Evolutionary conservation across 2,797 vertebrate genomes (phyloP).

Genomic region (Dallia pectoralis): DNA sequence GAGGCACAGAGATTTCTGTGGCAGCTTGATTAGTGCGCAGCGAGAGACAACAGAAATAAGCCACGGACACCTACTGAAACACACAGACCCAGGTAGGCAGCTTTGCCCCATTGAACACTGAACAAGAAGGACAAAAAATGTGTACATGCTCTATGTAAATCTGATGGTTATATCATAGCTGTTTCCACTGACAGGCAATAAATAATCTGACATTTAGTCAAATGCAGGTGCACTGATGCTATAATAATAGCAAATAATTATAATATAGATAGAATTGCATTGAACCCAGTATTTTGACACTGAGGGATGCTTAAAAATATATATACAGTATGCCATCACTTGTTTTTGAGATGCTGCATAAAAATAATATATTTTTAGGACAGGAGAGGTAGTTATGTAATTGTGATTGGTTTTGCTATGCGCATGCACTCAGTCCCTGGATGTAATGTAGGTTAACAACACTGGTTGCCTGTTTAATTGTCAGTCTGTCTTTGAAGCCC

Average conservation of each 20-base stretch:
- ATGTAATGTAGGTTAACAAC: neutral
- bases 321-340: neutral
- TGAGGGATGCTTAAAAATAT: neutral
- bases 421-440: neutral
- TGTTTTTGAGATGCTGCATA: neutral
- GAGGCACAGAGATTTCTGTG: neutral
- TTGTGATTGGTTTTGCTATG: neutral
- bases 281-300: neutral
- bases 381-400: neutral
- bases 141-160: neutral
- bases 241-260: neutral
- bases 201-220: neutral
- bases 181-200: neutral
- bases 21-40: neutral
- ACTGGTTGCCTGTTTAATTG: neutral
- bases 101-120: neutral
- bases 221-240: neutral
- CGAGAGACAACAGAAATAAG: neutral
- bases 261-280: neutral
- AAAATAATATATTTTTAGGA: neutral
- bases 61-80: neutral
- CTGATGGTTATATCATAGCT: neutral
- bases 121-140: neutral
- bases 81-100: neutral
- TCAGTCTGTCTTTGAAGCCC: neutral